phyloP scores from a whole-genome alignment of 1,140 invertebrate species.

The Conus ventricosus region DNA sequence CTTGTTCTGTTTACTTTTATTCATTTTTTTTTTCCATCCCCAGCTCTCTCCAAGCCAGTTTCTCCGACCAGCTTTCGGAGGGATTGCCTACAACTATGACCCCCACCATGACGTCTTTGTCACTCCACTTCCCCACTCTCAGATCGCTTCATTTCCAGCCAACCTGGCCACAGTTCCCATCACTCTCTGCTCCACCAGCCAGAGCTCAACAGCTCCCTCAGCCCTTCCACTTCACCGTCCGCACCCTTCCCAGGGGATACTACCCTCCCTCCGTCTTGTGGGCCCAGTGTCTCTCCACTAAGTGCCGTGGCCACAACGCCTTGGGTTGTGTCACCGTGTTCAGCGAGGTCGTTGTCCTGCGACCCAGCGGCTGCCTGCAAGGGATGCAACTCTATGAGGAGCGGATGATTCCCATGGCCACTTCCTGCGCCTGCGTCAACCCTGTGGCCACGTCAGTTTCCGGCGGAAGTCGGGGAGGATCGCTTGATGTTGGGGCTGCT shows the following conservation, averaged over 20 bases:
- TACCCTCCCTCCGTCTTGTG: not conserved
- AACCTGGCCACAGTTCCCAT: not conserved
- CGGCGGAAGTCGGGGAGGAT: too few relatives aligned
- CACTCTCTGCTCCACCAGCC: not conserved
- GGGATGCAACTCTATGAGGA: conserved; percentile 17
- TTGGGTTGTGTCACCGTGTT: not conserved
- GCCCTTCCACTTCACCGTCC: not conserved
- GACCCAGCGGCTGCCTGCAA: not conserved
- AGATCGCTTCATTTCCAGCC: not conserved
- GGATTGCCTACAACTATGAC: not conserved
- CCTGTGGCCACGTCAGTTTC: not conserved
- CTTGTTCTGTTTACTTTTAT: too few relatives aligned
- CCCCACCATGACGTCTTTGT: not conserved
- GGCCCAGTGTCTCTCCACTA: not conserved
- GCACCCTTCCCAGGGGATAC: not conserved
- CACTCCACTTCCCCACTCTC: not conserved
- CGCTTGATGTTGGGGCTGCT: too few relatives aligned
- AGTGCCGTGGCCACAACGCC: not conserved
- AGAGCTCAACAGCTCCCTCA: not conserved
- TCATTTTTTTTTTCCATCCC: not conserved
- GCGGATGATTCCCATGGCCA: not conserved
- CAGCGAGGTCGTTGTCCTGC: not conserved
- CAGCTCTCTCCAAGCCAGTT: not conserved
- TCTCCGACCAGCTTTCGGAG: not conserved
- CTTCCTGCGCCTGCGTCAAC: not conserved